phyloP scores from a whole-genome alignment of 2,113 vertebrate species.

The Scartelaos histophorus region DNA sequence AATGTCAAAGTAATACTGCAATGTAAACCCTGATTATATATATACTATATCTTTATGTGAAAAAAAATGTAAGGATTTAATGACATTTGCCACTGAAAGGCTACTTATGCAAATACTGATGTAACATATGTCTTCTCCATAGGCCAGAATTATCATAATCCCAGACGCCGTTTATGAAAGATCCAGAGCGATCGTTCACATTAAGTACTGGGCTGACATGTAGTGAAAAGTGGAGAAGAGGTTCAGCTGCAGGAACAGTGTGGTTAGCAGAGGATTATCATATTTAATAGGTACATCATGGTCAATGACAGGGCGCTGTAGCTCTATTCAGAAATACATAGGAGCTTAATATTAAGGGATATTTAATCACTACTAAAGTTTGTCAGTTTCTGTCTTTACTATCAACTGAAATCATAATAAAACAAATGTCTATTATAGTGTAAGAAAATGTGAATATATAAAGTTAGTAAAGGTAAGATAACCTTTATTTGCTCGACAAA shows the following conservation, averaged over 20 bases:
- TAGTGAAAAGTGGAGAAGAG: conserved; percentile 24
- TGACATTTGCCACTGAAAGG: conserved; percentile 30
- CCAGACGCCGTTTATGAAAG: conserved; percentile 16
- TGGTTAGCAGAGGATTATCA: conserved; percentile 45
- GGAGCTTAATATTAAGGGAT: conserved; percentile 13
- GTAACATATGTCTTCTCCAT: conserved; percentile 19
- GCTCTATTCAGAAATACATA: conserved; percentile 26
- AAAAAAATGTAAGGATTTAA: conserved; percentile 25
- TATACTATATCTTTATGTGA: conserved; percentile 12
- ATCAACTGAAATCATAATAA: neutral
- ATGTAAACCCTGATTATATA: conserved; percentile 7
- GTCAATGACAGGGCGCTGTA: conserved; percentile 15
- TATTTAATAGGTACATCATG: conserved; percentile 35
- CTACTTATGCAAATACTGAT: conserved; percentile 49
- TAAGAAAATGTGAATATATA: neutral
- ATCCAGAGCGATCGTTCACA: conserved; percentile 25
- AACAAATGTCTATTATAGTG: neutral
- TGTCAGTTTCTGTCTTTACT: neutral
- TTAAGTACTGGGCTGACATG: conserved; percentile 44
- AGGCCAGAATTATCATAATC: conserved; percentile 61
- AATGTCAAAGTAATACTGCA: neutral
- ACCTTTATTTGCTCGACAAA: too few relatives aligned
- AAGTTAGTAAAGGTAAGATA: neutral
- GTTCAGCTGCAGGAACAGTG: conserved; percentile 42
- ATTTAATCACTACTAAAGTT: neutral